These are phyloP conservation scores for Drosophila santomea DNA, from an alignment of 1,140 invertebrate species.

Conservation along the genomic window DNA sequence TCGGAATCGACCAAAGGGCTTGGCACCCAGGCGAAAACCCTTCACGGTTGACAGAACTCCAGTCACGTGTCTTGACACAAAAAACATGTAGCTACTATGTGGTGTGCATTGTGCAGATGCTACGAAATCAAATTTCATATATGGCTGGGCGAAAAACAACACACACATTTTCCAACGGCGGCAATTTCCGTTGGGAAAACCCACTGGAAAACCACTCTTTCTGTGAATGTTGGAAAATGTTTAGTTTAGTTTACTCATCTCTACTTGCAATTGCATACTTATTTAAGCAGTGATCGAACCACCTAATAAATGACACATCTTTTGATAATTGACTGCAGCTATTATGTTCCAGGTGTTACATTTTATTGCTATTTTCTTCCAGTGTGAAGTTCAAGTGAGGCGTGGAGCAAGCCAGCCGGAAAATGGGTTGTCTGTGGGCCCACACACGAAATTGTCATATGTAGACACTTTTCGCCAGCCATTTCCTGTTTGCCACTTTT, in stretches of 20 bases:
- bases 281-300: no score
- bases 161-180: not conserved
- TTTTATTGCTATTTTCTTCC: not conserved
- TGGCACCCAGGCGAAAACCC: conserved; percentile 28
- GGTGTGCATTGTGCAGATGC: not conserved
- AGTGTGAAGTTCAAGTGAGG: not conserved
- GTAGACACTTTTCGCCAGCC: conserved; percentile 5
- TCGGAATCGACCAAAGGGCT: conserved; percentile 3
- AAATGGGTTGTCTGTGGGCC: conserved; percentile 6
- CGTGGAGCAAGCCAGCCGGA: conserved; percentile 19
- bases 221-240: no score
- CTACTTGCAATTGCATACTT: no score
- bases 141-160: conserved; percentile 8
- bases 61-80: conserved; percentile 41
- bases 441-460: conserved; percentile 12
- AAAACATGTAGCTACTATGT: not conserved
- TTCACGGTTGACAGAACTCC: conserved; percentile 37
- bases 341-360: no score
- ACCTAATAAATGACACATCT: no score
- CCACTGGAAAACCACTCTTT: not conserved
- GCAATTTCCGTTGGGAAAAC: conserved; percentile 18
- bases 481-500: conserved; percentile 25
- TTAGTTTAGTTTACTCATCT: no score
- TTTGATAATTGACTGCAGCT: no score
- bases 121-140: conserved; percentile 45